These are phyloP conservation scores for Ochropacha duplaris DNA, from an alignment of 2,888 invertebrate genomes.

Conservation along the genomic window DNA sequence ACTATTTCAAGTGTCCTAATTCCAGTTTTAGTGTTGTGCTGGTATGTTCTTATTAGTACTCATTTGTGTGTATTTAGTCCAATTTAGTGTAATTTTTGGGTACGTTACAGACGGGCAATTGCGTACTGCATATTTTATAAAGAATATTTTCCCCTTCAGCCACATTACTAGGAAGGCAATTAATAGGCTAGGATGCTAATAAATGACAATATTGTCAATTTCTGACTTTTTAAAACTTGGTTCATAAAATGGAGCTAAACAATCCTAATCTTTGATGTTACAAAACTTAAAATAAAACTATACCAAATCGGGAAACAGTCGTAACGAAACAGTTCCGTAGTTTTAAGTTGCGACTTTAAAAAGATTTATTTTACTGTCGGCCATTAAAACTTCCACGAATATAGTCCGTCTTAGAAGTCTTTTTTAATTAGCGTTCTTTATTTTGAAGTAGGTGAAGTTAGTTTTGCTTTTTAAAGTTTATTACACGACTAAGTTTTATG, in stretches of 20 bases:
- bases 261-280: not conserved
- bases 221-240: no score
- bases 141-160: no score
- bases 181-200: no score
- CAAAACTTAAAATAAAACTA: not conserved
- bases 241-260: no score
- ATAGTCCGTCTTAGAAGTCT: not conserved
- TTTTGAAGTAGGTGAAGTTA: not conserved
- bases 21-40: not conserved
- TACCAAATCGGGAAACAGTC: not conserved
- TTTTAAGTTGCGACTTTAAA: slow-evolving; percentile 1
- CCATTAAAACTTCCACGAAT: not conserved
- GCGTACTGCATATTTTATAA: no score
- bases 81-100: slow-evolving; percentile 16
- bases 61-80: slow-evolving; percentile 24
- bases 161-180: no score
- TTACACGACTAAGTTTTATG: not conserved
- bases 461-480: not conserved
- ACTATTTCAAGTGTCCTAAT: not conserved
- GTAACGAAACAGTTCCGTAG: not conserved
- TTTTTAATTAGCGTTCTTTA: not conserved
- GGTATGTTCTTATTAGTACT: slow-evolving; percentile 1
- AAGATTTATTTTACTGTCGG: not conserved
- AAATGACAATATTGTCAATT: no score
- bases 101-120: slow-evolving; percentile 22